Evolutionary conservation across 2,888 invertebrate species (phyloP), one percentile per base, ranked within the genome.

Genomic region (Torymus auratus): DNA sequence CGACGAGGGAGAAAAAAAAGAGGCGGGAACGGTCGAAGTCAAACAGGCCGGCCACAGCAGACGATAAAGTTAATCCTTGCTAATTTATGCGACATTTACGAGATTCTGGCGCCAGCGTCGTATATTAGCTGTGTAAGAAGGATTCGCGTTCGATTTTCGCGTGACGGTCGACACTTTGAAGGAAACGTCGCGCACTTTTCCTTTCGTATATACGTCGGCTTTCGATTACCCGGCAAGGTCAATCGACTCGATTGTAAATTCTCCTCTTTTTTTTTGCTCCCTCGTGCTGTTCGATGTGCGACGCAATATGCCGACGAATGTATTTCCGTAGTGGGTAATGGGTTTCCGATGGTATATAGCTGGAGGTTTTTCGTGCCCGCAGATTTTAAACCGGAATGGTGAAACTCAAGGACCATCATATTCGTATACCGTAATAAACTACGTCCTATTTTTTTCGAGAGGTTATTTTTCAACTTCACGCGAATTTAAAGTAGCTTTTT

Each of bases 21-120:
- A 2, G 50, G 23, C n/a, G 58, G n/a, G 41, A 53, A 67, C 50
- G 52, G 23, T 12, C 13, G n/a, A n/a, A 67, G n/a, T 58, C 53
- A 60, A 23, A 62, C 61, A 61, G 53, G 61, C 53, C 23, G 71
- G 61, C 53, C 53, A 61, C 64, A 41, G 15, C 15, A 55, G 62
- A 73, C 62, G 62, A 70, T 70, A 64, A 70, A 77, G 53, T 77
- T 70, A 77, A 77, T 77, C 76, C 58, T 70, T 64, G 62, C 69
- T 70, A 77, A 70, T 70, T 70, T 77, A 77, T 77, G 50, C 69
- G 69, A 77, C 69, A 12, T 69, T 70, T 76, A 76, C 55, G 50
- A 71, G 61, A 41, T 50, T 14, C 23, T 20, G 10, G 41, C 11
- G 56, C 17, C 14, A 20, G 23, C 58, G 52, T 17, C 7, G 23